Evolutionary conservation across 2,888 invertebrate genomes (phyloP).

Genomic region (Lymantria dispar): DNA sequence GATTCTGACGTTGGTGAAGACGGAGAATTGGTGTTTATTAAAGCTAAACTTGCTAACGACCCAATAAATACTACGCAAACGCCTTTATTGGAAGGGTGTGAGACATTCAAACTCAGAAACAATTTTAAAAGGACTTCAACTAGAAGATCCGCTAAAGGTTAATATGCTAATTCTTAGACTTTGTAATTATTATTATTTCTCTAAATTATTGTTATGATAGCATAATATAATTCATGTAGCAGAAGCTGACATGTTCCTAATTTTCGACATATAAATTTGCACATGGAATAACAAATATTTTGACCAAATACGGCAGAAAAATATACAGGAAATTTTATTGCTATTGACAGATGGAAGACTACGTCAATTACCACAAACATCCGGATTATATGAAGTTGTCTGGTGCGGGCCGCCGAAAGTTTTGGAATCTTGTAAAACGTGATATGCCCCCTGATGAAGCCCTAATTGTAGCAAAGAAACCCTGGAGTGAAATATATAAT

Average conservation of each 20-base stretch:
- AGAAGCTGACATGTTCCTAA: too few relatives aligned
- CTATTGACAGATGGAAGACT: conserved; percentile 3
- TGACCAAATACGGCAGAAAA: too few relatives aligned
- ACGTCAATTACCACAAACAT: background rate
- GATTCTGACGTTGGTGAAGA: conserved; percentile 84
- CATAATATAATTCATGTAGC: too few relatives aligned
- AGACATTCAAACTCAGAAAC: conserved; percentile 68
- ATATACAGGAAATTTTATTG: background rate
- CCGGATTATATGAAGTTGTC: conserved; percentile 2
- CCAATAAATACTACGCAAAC: conserved; percentile 38
- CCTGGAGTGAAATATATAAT: background rate
- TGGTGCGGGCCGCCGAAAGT: conserved; percentile 1
- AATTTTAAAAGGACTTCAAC: conserved; percentile 73
- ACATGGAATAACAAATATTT: too few relatives aligned
- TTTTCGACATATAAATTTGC: too few relatives aligned
- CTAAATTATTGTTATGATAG: background rate
- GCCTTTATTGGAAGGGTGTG: conserved; percentile 66
- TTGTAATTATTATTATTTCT: too few relatives aligned
- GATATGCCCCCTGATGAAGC: conserved; percentile 1
- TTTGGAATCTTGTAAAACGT: conserved; percentile 1
- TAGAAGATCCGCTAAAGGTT: conserved; percentile 70
- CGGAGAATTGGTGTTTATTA: conserved; percentile 86
- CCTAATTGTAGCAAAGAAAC: background rate
- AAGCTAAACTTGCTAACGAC: conserved; percentile 62
- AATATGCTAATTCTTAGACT: background rate